Base-by-base conservation (phyloP, 2,888 invertebrate species). In the Scrobipalpa atriplicella region DNA sequence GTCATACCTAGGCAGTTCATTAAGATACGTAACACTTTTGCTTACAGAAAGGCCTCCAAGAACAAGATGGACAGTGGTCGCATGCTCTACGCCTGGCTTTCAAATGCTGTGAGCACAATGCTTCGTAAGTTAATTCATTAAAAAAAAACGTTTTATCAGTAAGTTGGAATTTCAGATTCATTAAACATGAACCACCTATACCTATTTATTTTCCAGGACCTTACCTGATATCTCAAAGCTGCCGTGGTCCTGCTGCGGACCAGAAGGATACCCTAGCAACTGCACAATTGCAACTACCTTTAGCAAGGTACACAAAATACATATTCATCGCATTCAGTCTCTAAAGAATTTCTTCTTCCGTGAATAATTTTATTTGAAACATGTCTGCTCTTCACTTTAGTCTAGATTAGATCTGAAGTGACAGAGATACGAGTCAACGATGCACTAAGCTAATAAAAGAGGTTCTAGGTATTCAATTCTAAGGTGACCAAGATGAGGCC, bases 241-340 rank as follows among this genome's bases (percentile, higher is more conserved):
- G 0, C 85, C 89, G 0, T 90, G 90, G 90, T 90, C 90, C 0
- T 91, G 90, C 64, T 91, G 90, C 47, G 88, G 87, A 0, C 67
- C 76, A 0, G 71, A 67, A 0, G 74, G 73, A 0, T 81, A 78
- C 9, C 83, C 85, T 0, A 74, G 75, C 16, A 89, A 87, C 71
- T 91, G 90, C 47, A 85, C 85, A 0, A 13, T 70, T 0, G 36
- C 71, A 0, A 67, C 72, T 9, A 52, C 74, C 0, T 81, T 72
- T 66, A 71, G 67, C 6, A 77, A 79, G 76, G 89, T 88, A 73
- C 72, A 67, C 65, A 60, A 60, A 29, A 29, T 29, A 29, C 29
- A 29, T 29, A 29, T 29, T n/a, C n/a, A n/a, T n/a, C n/a, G n/a
- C n/a, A n/a, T n/a, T n/a, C n/a, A n/a, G n/a, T n/a, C n/a, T n/a